Conservation (phyloP, 1,140 invertebrate species). For the Diprion similis region DNA sequence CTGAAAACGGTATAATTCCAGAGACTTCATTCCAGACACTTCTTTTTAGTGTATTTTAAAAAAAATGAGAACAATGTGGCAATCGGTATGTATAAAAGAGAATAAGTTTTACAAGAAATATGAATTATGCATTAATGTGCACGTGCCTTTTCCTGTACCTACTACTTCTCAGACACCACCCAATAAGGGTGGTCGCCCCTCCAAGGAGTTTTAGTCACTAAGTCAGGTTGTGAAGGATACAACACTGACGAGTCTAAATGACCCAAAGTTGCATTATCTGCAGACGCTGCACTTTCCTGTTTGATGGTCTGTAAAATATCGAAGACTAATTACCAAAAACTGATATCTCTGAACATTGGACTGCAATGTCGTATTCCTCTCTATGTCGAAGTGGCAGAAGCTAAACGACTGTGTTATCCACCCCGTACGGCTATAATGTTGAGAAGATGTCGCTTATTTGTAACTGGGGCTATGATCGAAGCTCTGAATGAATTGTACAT, state of each 20-base stretch:
- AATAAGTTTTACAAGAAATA: no score
- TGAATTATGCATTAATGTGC: no score
- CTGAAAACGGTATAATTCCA: no score
- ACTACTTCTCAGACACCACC: no score
- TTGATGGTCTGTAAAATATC: constrained; percentile 12
- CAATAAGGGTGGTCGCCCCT: constrained; percentile 27
- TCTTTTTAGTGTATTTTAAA: no score
- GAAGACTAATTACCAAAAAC: constrained; percentile 14
- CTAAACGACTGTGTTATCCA: constrained; percentile 32
- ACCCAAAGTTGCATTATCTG: constrained; percentile 12
- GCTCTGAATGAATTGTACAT: constrained; percentile 33
- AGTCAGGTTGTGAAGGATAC: constrained; percentile 29
- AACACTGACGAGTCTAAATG: constrained; percentile 12
- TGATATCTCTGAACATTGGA: background rate
- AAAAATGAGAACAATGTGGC: no score
- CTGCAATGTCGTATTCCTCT: constrained; percentile 14
- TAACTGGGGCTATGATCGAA: constrained; percentile 36
- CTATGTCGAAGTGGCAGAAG: constrained; percentile 28
- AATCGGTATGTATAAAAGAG: no score
- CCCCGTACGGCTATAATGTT: constrained; percentile 18
- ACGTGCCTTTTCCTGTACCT: no score
- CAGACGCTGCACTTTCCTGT: constrained; percentile 17
- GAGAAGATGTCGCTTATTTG: constrained; percentile 31
- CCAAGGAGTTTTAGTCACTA: constrained; percentile 31
- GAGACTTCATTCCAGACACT: no score